Conservation (phyloP, 2,113 vertebrate species). For the Strix aluco region DNA sequence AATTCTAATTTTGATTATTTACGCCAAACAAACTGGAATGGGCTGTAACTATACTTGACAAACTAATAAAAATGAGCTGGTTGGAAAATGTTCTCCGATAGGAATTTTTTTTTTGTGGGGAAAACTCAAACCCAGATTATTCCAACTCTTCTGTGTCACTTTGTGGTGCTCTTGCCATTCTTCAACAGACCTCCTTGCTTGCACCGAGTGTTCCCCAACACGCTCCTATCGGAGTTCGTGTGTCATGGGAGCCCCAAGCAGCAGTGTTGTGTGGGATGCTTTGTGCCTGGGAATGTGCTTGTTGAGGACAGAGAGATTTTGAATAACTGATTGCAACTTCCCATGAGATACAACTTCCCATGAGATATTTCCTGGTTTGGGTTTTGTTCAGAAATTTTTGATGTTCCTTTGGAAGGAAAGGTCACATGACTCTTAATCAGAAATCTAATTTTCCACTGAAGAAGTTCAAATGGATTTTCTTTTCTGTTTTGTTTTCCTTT, state of each 20-base stretch:
- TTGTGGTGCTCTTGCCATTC: not conserved
- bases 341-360: not conserved
- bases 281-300: constrained; percentile 9
- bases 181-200: not conserved
- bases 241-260: not conserved
- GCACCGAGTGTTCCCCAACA: fast-evolving
- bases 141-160: not conserved
- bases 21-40: not conserved
- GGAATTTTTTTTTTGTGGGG: not conserved
- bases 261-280: not conserved
- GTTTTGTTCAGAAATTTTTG: not conserved
- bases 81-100: not conserved
- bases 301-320: not conserved
- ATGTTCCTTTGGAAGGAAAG: not conserved
- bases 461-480: not conserved
- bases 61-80: not conserved
- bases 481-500: not conserved
- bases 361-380: not conserved
- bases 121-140: not conserved
- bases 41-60: not conserved
- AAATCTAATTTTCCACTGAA: not conserved
- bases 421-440: not conserved
- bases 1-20: constrained; percentile 17
- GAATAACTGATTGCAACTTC: not conserved
- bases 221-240: fast-evolving